Conservation (phyloP, 2,888 invertebrate species). For the Drosophila lutescens region DNA sequence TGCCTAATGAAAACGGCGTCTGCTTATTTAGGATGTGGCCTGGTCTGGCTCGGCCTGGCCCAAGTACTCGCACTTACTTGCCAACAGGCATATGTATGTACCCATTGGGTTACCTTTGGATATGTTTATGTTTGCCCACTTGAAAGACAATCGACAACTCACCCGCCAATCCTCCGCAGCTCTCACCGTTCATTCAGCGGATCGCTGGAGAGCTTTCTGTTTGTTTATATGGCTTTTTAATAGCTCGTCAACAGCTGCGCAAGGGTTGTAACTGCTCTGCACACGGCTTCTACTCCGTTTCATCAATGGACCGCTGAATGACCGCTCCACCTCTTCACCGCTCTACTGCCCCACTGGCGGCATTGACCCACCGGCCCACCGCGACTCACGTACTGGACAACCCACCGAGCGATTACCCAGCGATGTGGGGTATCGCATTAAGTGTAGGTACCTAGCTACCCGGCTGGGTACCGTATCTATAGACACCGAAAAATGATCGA, state of each 20-base stretch:
- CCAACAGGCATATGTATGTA: conserved; percentile 11
- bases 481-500: conserved; percentile 4
- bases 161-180: conserved; percentile 18
- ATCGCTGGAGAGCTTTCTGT: conserved; percentile 50
- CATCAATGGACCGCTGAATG: conserved; percentile 51
- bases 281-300: conserved; percentile 50
- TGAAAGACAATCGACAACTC: conserved; percentile 62
- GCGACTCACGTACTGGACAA: conserved; percentile 37
- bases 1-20: conserved; percentile 73
- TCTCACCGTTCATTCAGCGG: conserved; percentile 45
- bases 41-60: conserved; percentile 36
- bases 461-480: conserved; percentile 9
- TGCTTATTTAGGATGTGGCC: conserved; percentile 77
- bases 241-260: conserved; percentile 62
- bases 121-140: conserved; percentile 52
- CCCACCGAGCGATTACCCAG: conserved; percentile 15
- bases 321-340: conserved; percentile 28
- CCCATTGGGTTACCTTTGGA: conserved; percentile 10
- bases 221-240: conserved; percentile 77
- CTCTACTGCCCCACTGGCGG: conserved; percentile 44
- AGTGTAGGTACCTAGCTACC: conserved; percentile 1
- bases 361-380: conserved; percentile 52
- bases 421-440: conserved; percentile 1
- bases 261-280: conserved; percentile 66
- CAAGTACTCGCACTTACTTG: conserved; percentile 32